Evolutionary conservation across 2,797 vertebrate genomes (phyloP).

Genomic region (Antennarius maculatus): DNA sequence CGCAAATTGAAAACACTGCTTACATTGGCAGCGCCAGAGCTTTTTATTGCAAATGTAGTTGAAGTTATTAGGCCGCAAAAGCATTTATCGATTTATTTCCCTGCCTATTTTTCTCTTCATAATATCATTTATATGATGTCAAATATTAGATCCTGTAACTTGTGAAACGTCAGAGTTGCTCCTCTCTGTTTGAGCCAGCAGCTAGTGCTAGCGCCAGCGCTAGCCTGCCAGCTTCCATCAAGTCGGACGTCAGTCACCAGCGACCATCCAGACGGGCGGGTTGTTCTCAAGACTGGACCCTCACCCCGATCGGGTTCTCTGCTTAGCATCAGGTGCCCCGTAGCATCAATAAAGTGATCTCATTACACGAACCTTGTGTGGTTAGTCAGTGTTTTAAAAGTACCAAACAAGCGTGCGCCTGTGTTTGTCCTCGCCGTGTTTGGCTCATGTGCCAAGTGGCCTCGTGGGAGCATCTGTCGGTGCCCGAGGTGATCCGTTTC

Average conservation of each 20-base stretch:
- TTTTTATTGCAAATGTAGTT: neutral
- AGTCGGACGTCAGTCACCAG: constrained; percentile 26
- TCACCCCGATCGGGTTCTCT: constrained; percentile 51
- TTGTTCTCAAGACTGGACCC: constrained; percentile 26
- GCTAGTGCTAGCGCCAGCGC: constrained; percentile 30
- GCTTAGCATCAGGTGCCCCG: constrained; percentile 52
- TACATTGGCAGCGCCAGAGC: neutral
- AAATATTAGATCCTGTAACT: constrained; percentile 21
- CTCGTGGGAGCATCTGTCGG: constrained; percentile 60
- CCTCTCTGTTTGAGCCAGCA: constrained; percentile 17
- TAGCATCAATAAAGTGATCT: constrained; percentile 47
- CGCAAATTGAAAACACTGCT: too few relatives aligned
- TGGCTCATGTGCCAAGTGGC: constrained; percentile 44
- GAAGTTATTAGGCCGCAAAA: neutral
- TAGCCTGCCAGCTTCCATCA: constrained; percentile 28
- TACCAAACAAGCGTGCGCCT: neutral
- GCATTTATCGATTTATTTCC: neutral
- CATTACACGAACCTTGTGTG: constrained; percentile 33
- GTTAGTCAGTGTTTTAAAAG: constrained; percentile 11
- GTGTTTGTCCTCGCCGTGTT: constrained; percentile 22
- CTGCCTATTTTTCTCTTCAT: too few relatives aligned
- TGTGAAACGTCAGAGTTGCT: constrained; percentile 13
- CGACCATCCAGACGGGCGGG: constrained; percentile 8
- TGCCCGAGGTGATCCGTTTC: constrained; percentile 52
- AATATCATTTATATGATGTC: neutral